Evolutionary conservation across 2,888 invertebrate genomes (phyloP), one percentile per base, ranked within the genome.

Genomic region (Nysson spinosus): DNA sequence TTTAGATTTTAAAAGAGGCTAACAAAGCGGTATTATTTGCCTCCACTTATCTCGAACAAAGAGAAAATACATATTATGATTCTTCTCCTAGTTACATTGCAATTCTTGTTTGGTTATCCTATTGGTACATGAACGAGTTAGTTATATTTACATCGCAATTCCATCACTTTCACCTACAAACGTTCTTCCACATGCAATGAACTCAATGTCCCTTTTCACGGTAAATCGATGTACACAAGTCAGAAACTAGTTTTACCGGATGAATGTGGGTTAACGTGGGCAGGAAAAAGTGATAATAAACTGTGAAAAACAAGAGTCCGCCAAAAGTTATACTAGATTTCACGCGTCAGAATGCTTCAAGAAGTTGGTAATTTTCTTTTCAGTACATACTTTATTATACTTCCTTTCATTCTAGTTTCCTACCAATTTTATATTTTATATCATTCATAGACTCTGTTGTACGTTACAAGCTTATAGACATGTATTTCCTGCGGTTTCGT

Each of bases 221-320:
- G 39, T 40, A 43, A 24, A 17, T 32, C 52, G 54, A 57, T 58
- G 50, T 57, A 57, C 54, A 58, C 37, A 19, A 22, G 11, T n/a
- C 32, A n/a, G 16, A 14, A 26, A 14, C 42, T 49, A 52, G 52
- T 63, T 56, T 30, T 35, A 40, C 17, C 24, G n/a, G 30, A 47
- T 32, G 57, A 69, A 69, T 70, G 61, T 65, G 47, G 70, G 72
- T 58, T 63, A 58, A 35, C 39, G 12, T 22, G 12, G 34, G 14
- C 28, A 30, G 37, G 39, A 34, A 43, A 20, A 43, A 12, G 39
- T 54, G 35, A 12, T 19, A 17, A 34, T 14, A 7, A n/a, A 9
- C 1, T 3, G 14, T 7, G n/a, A 16, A 39, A 11, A 32, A 40
- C 34, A 26, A 22, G 35, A 54, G 34, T 35, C 44, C 44, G 22